These are phyloP conservation scores for Speoplatyrhinus poulsoni DNA, from an alignment of 2,113 vertebrate genomes.

Conservation along the genomic window DNA sequence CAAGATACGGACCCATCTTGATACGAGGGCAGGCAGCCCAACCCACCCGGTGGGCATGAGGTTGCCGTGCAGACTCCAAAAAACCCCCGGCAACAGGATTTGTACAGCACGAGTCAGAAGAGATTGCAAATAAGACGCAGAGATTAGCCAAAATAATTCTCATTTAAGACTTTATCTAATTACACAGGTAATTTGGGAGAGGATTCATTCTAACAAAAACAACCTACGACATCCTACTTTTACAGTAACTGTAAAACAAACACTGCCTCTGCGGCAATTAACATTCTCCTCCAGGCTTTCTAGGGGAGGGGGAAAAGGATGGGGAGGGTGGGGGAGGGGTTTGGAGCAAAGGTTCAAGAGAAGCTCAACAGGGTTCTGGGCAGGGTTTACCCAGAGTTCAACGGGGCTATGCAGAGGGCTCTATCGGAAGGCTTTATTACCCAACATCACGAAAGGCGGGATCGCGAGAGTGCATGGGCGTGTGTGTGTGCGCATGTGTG, in stretches of 20 bases:
- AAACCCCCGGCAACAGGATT: conserved; percentile 5
- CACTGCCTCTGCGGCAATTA: background rate
- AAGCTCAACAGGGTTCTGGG: conserved; percentile 24
- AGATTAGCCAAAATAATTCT: conserved; percentile 24
- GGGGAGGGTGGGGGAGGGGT: conserved; percentile 15
- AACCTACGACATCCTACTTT: conserved; percentile 11
- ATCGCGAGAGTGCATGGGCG: conserved; percentile 6
- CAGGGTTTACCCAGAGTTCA: conserved; percentile 66
- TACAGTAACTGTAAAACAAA: background rate
- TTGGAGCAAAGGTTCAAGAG: conserved; percentile 18
- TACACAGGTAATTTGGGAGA: conserved; percentile 3
- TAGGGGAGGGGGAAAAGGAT: conserved; percentile 22
- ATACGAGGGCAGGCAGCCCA: background rate
- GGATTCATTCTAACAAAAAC: conserved; percentile 9
- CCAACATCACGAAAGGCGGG: conserved; percentile 44
- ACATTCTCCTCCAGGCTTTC: conserved; percentile 12
- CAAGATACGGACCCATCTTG: conserved; percentile 15
- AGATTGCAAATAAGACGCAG: conserved; percentile 24
- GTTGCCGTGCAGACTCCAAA: conserved; percentile 17
- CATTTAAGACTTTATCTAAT: conserved; percentile 4
- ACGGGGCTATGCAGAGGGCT: conserved; percentile 44
- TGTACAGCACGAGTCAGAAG: conserved; percentile 15
- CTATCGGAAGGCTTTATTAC: conserved; percentile 57
- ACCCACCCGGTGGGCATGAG: background rate
- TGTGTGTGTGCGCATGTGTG: background rate